Evolutionary conservation across 2,113 vertebrate species (phyloP).

Genomic region (Nothocercus nigrocapillus): DNA sequence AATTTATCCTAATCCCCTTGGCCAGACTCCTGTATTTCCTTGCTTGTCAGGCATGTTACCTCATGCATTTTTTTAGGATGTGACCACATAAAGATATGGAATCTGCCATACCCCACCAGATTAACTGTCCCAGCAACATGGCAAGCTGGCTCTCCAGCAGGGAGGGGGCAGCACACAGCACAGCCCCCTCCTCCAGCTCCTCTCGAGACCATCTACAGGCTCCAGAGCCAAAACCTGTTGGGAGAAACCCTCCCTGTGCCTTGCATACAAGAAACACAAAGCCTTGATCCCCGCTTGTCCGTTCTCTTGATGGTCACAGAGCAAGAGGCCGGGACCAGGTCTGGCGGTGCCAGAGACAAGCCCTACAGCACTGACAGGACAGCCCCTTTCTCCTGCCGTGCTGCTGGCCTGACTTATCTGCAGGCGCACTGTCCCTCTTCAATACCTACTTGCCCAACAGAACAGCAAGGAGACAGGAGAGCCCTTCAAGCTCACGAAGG

Average conservation of each 20-base stretch:
- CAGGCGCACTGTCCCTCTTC: not conserved
- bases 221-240: rapidly evolving
- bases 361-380: too few species aligned
- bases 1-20: not conserved
- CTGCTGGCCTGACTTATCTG: too few species aligned
- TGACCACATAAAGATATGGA: not conserved
- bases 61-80: not conserved
- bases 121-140: not conserved
- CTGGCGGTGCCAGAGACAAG: not conserved
- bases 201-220: not conserved
- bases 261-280: too few species aligned
- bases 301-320: not conserved
- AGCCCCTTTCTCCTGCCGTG: not conserved
- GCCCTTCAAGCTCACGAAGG: not conserved
- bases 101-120: not conserved
- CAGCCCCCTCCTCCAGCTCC: not conserved
- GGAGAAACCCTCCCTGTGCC: not conserved
- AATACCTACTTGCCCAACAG: not conserved
- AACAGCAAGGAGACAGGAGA: not conserved
- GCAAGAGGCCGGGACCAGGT: not conserved
- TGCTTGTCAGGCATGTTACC: too few species aligned
- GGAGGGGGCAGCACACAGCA: rapidly evolving
- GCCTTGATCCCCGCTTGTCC: not conserved
- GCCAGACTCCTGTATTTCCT: not conserved
- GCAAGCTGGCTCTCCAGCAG: rapidly evolving